Percentiles rank a stretch among this genome's conserved stretches.
phyloP scores from a whole-genome alignment of 2,113 vertebrate genomes.

The Thermophis baileyi region DNA sequence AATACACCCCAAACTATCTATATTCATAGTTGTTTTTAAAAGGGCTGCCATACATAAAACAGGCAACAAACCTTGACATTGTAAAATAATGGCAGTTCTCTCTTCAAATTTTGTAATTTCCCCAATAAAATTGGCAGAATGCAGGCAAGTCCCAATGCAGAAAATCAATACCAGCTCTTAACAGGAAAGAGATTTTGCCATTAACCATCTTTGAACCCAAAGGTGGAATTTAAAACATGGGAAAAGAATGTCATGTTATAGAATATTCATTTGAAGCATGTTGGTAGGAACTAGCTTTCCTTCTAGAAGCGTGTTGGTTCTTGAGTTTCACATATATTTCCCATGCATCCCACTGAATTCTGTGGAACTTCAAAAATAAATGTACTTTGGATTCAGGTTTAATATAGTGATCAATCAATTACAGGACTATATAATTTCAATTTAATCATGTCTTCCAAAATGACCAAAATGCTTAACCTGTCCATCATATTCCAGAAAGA shows the following conservation, averaged over 20 bases:
- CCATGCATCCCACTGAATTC: not conserved
- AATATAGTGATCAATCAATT: not conserved
- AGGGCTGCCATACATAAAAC: not conserved
- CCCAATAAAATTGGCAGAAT: not conserved
- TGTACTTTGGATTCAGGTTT: not conserved
- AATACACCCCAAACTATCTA: not conserved
- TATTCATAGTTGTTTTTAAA: not conserved
- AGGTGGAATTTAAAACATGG: not conserved
- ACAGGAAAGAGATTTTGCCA: not conserved
- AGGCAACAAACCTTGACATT: not conserved
- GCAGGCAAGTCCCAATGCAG: not conserved
- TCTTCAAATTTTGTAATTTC: not conserved
- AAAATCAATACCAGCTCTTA: not conserved
- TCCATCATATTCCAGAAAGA: not conserved
- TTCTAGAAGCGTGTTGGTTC: not conserved
- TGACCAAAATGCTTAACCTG: not conserved
- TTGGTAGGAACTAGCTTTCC: not conserved
- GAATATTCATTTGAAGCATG: not conserved
- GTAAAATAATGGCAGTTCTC: not conserved
- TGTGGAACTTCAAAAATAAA: not conserved
- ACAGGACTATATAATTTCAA: not conserved
- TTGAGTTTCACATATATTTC: not conserved
- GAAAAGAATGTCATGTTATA: not conserved
- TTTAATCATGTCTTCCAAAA: not conserved
- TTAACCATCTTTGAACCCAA: not conserved